Conservation (phyloP, 2,888 invertebrate genomes). For the Callimorpha dominula region DNA sequence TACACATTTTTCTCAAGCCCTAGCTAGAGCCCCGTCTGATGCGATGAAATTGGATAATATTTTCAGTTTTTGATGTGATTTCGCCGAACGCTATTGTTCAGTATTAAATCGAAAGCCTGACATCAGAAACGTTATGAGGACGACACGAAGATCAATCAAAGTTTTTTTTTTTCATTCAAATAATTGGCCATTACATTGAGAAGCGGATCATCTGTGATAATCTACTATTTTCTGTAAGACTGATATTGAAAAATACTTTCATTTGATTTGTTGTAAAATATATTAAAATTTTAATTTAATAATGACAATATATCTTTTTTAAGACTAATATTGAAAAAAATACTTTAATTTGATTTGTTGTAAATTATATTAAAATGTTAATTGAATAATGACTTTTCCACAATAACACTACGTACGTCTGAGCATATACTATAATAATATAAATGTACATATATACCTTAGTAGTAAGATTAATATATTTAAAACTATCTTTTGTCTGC, state of each 20-base stretch:
- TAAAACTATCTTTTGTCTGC: too few species aligned
- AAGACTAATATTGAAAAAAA: too few species aligned
- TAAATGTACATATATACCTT: too few species aligned
- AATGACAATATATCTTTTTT: too few species aligned
- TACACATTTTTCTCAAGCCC: constrained; percentile 15
- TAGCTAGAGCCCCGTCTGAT: constrained; percentile 12
- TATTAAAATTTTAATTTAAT: constrained; percentile 27
- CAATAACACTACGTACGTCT: too few species aligned
- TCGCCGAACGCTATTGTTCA: constrained; percentile 32
- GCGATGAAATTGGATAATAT: constrained; percentile 33
- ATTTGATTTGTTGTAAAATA: constrained; percentile 48
- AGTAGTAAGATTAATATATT: too few species aligned
- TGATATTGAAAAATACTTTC: constrained; percentile 57
- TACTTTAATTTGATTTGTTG: too few species aligned
- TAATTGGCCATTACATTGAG: constrained; percentile 74
- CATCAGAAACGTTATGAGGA: constrained; percentile 43
- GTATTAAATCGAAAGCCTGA: constrained; percentile 54
- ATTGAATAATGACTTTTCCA: too few species aligned
- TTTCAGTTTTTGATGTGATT: constrained; percentile 31
- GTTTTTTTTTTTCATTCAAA: constrained; percentile 72
- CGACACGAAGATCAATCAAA: constrained; percentile 61
- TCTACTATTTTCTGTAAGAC: constrained; percentile 59
- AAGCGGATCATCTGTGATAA: constrained; percentile 62
- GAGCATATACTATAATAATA: too few species aligned
- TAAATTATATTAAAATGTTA: too few species aligned